Evolutionary conservation across 2,797 vertebrate genomes (phyloP), one percentile per base, ranked within the genome.

Genomic region (Urophycis tenuis): DNA sequence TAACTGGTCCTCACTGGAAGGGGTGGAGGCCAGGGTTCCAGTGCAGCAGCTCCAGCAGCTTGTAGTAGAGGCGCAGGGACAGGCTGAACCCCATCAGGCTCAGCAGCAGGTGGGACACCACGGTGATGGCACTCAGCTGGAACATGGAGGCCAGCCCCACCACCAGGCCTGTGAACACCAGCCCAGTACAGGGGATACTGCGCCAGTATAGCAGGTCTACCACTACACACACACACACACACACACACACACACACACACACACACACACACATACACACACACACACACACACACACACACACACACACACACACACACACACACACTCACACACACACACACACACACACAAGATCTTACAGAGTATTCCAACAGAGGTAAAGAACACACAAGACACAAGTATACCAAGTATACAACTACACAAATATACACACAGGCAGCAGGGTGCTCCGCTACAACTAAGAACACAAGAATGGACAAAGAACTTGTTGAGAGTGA

Each of bases 151-250:
- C 92, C 84, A 98, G 89, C 5, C 92, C 88, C 49, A 94, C 89
- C 91, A 97, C 93, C 77, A 95, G 81, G 17, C 94, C 93, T 0
- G 94, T 95, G 87, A 98, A 95, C 72, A 94, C 91, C 81, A 92
- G 86, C 0, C 92, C 94, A 0, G 95, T 96, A 71, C 81, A 89
- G 82, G 87, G 81, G 60, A 94, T 75, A 64, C 92, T 92, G 78
- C 93, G 89, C 96, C 96, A 97, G 75, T 95, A 96, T 81, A 98
- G 87, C 89, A 98, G 91, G 84, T 95, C 94, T 79, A 92, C 87
- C 79, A 93, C 93, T 93, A 90, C 84, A 86, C 79, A 89, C 85
- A 81, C 80, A 80, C 86, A 73, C 83, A 79, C 87, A 78, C 81
- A 76, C 77, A 74, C 81, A 81, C 77, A 73, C 79, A 82, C 79